Base-by-base conservation (phyloP, 2,888 invertebrate genomes). In the Phortica okadai region DNA sequence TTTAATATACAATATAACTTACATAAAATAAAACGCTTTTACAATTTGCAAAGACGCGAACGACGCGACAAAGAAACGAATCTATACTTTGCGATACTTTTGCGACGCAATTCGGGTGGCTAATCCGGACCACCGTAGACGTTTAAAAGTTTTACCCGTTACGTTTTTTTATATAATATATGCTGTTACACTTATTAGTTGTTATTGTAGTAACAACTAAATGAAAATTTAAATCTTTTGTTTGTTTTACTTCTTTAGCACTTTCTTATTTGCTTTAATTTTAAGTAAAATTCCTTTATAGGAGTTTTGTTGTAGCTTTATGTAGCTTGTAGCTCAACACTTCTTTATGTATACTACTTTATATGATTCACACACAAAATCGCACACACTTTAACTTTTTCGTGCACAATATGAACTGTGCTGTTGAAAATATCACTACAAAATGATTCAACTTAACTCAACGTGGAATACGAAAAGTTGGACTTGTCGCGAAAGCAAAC, bases 131-230 rank as follows among this genome's bases (percentile, higher is more conserved):
- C 70, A 70, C 70, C 70, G 33, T 44, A 7, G 14, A 1, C 41
- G 14, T 59, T 59, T 59, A 0, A 58, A 58, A 58, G 16, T 66
- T 41, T 41, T 11, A 10, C 64, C 41, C 41, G 25, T 58, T 14
- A 58, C 58, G 58, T 58, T 58, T 58, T 58, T 58, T 58, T 6
- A 14, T n/a, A n/a, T 6, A 16, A 58, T 6, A 21, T 21, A 21
- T 21, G 21, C 21, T 21, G 21, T 21, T 58, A 77, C 77, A 67
- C 77, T 73, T 70, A 74, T 79, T 84, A 86, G 83, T 84, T 83
- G 86, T 67, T 82, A 79, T 74, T 74, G 78, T 79, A 67, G 76
- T 79, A 81, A 82, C 80, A 83, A 80, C 81, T 84, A 82, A 59
- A 16, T n/a, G 21, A 7, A 59, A 59, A 21, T 59, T 7, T 56